Evolutionary conservation across 1,140 invertebrate genomes (phyloP), one percentile per base, ranked within the genome.

Genomic region (Drosophila varians): DNA sequence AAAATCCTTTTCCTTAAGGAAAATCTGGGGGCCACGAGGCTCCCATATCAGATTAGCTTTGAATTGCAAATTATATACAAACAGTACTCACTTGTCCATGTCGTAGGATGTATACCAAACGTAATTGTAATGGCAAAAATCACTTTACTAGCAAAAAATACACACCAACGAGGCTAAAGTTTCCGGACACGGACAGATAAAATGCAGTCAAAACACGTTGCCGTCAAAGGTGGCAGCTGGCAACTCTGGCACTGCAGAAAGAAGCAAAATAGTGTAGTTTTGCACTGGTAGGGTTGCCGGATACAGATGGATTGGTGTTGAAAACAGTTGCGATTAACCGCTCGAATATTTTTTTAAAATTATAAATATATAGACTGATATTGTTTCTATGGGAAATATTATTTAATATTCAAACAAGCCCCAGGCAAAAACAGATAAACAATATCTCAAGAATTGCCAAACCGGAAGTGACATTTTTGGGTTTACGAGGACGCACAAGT

Each of bases 1-100:
- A 52, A 43, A 52, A 26, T 25, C 47, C 8, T 11, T 60, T 55
- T 62, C 38, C 65, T 80, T 34, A 66, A 75, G 66, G 72, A 60
- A 71, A 62, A 66, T 65, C 51, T 43, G 70, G 60, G 34, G 7
- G n/a, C 46, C 58, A 58, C 36, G 53, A 34, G 26, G 21, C 43
- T 31, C 12, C 9, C 38, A 45, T 3, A 36, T 36, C n/a, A n/a
- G 26, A 28, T 28, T 28, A 28, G 1, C 26, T 28, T 28, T 8
- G 4, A 21, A 21, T 4, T 21, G 4, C 4, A 7, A 7, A 26
- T 26, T 23, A 26, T 26, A 7, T 26, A 6, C 5, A 5, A n/a
- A 6, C 31, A 38, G 36, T 38, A 14, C 12, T 38, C 12, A 38
- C 12, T 34, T 34, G 1, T 34, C 31, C 31, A 34, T 34, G 2